These are phyloP conservation scores for Idaea straminata DNA, from an alignment of 2,888 invertebrate genomes.

Conservation along the genomic window DNA sequence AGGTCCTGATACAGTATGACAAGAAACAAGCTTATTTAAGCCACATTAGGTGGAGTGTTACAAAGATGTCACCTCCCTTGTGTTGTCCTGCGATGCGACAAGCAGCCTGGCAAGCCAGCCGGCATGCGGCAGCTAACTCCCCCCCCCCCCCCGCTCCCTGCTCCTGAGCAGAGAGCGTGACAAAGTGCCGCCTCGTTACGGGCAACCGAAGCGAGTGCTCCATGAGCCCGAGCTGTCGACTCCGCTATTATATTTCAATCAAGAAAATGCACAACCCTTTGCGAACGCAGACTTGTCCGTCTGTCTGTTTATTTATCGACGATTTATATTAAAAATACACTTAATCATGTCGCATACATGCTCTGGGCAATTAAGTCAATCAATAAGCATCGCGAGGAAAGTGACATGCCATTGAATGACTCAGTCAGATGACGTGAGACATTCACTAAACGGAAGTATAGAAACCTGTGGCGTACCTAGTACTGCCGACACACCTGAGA, in stretches of 20 bases:
- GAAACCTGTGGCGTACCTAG: no score
- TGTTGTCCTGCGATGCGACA: not conserved
- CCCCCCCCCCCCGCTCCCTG: not conserved
- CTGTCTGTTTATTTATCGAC: no score
- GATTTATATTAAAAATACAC: no score
- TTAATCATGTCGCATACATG: no score
- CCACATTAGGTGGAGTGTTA: not conserved
- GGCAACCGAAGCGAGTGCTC: not conserved
- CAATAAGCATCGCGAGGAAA: no score
- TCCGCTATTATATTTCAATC: not conserved
- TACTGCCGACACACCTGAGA: no score
- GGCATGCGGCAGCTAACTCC: not conserved
- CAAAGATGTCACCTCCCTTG: not conserved
- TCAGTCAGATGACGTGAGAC: no score
- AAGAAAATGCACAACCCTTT: not conserved
- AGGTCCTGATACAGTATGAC: no score
- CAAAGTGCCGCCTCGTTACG: not conserved
- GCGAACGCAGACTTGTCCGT: not conserved
- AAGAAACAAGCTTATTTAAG: not conserved
- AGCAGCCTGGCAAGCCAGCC: not conserved
- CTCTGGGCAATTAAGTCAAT: no score
- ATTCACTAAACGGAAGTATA: no score
- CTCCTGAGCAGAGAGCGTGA: not conserved
- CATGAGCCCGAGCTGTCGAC: not conserved
- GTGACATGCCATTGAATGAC: no score